These are phyloP conservation scores for Conus ventricosus DNA, from an alignment of 1,140 invertebrate genomes.

Conservation along the genomic window DNA sequence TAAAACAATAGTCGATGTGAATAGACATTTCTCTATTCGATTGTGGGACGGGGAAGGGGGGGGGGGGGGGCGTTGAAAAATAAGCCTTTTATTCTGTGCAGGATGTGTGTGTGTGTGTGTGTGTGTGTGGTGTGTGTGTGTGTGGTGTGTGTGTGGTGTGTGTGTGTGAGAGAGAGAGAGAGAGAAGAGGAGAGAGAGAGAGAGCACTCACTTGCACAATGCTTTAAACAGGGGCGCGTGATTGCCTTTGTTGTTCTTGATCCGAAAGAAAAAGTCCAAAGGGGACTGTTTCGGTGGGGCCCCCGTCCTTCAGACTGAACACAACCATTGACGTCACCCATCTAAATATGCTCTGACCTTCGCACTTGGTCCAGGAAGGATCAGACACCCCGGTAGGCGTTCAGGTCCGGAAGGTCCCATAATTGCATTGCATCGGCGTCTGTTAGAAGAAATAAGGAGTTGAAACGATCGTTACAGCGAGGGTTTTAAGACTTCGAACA, in stretches of 20 bases:
- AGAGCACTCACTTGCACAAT: constrained; percentile 64
- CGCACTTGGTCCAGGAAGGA: constrained; percentile 58
- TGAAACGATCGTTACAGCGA: not conserved
- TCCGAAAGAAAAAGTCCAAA: constrained; percentile 67
- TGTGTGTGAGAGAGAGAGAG: too few relatives aligned
- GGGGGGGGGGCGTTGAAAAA: too few relatives aligned
- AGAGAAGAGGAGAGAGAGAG: not conserved
- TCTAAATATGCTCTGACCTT: constrained; percentile 66
- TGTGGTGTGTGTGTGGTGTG: too few relatives aligned
- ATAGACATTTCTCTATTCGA: too few relatives aligned
- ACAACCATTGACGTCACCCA: constrained; percentile 70
- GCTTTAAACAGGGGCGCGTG: constrained; percentile 68
- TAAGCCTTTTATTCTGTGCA: too few relatives aligned
- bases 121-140: too few relatives aligned
- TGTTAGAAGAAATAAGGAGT: constrained; percentile 24
- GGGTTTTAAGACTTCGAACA: not conserved
- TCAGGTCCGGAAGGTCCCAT: constrained; percentile 63
- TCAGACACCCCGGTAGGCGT: constrained; percentile 53
- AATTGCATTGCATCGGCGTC: constrained; percentile 53
- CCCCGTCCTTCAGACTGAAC: constrained; percentile 57
- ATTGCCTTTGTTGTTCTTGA: constrained; percentile 64
- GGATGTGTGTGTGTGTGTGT: too few relatives aligned
- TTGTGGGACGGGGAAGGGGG: too few relatives aligned
- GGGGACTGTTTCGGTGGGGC: constrained; percentile 60
- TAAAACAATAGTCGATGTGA: too few relatives aligned